phyloP scores from a whole-genome alignment of 2,888 invertebrate genomes.

The Drosophila acutilabella region DNA sequence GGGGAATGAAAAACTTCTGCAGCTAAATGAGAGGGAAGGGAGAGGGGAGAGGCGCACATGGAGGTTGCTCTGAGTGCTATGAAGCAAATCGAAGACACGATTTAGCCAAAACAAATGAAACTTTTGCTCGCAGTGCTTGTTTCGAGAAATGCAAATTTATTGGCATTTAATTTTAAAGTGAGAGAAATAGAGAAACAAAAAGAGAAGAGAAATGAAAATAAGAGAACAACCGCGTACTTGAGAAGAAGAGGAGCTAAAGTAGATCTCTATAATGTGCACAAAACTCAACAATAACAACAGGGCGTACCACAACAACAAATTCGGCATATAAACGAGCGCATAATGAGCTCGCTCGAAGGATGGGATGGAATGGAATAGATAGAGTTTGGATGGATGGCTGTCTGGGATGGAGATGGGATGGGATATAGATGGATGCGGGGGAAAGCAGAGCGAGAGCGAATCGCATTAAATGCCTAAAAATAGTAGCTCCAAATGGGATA shows the following conservation, averaged over 20 bases:
- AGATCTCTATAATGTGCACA: constrained; percentile 73
- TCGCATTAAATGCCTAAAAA: constrained; percentile 78
- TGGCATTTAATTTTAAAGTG: constrained; percentile 77
- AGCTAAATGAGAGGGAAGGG: neutral
- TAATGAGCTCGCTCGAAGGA: constrained; percentile 71
- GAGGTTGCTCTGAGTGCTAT: neutral
- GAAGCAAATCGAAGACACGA: constrained; percentile 61
- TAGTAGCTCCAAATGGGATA: constrained; percentile 54
- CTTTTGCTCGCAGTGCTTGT: constrained; percentile 39
- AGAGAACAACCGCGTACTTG: constrained; percentile 13
- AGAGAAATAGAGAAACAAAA: constrained; percentile 46
- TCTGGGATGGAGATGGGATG: constrained; percentile 1
- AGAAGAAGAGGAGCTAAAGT: constrained; percentile 10
- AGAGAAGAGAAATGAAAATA: constrained; percentile 27
- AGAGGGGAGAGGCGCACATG: neutral
- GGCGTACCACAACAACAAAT: constrained; percentile 74
- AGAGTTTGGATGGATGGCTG: constrained; percentile 29
- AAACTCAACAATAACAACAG: constrained; percentile 48
- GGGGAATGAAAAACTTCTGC: constrained; percentile 70
- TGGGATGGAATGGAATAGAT: constrained; percentile 33
- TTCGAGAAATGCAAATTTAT: constrained; percentile 73
- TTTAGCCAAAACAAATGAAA: constrained; percentile 62
- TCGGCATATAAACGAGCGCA: constrained; percentile 81
- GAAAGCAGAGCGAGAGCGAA: constrained; percentile 35
- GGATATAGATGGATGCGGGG: constrained; percentile 17